Conservation (phyloP, 2,888 invertebrate genomes). For the Phyllotreta striolata region DNA sequence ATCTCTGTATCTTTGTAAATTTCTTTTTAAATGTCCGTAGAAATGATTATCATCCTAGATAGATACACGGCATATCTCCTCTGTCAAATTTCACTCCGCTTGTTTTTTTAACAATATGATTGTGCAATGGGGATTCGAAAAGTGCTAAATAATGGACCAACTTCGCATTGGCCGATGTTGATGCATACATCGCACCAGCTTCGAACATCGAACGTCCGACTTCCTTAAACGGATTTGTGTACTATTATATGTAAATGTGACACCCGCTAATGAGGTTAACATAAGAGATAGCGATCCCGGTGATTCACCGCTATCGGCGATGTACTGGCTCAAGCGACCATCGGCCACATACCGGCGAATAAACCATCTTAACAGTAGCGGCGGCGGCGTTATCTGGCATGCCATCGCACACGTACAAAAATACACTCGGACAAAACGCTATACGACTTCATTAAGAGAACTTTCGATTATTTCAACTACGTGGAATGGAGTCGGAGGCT, state of each 20-base stretch:
- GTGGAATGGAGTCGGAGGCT: no score
- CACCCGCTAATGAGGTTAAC: conserved; percentile 54
- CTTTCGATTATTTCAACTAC: conserved; percentile 37
- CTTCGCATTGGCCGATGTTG: no score
- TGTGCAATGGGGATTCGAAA: no score
- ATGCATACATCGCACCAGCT: conserved; percentile 8
- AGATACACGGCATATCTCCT: no score
- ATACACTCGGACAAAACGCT: conserved; percentile 27
- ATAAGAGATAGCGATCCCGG: conserved; percentile 51
- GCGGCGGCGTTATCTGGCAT: conserved; percentile 39
- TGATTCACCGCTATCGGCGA: conserved; percentile 42
- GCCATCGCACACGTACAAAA: conserved; percentile 25
- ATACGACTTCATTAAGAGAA: conserved; percentile 50
- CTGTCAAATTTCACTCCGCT: no score
- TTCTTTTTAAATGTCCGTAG: no score
- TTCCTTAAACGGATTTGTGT: conserved; percentile 45
- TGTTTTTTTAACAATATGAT: no score
- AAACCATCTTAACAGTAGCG: conserved; percentile 45
- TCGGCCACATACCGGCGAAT: conserved; percentile 46
- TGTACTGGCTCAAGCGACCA: conserved; percentile 11
- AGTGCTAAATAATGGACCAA: no score
- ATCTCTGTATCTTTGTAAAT: no score
- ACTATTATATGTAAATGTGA: conserved; percentile 55
- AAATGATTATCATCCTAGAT: no score
- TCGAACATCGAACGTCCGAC: conserved; percentile 2